A percentile compares a stretch with the other conserved stretches of the same genome.
phyloP scores from a whole-genome alignment of 2,888 invertebrate genomes.

The Mellilla xanthometata region DNA sequence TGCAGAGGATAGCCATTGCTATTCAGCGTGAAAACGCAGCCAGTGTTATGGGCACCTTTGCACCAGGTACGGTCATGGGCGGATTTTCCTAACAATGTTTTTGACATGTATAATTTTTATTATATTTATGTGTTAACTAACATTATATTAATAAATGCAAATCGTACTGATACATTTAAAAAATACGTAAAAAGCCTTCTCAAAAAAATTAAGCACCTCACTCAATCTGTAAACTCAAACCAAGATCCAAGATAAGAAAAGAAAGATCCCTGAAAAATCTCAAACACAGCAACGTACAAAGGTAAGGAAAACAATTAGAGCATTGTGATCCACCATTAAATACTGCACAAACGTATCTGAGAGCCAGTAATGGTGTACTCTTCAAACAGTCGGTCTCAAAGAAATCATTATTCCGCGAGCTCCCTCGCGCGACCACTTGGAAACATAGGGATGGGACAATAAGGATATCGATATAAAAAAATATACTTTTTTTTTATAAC shows the following conservation, averaged over 20 bases:
- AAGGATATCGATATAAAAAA: conserved; percentile 22
- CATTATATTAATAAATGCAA: too few relatives aligned
- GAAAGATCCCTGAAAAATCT: conserved; percentile 16
- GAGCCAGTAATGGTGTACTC: conserved; percentile 72
- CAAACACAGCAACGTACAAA: conserved; percentile 57
- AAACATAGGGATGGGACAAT: conserved; percentile 49
- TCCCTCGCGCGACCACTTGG: conserved; percentile 79
- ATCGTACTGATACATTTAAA: too few relatives aligned
- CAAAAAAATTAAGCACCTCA: too few relatives aligned
- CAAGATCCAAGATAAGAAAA: neutral
- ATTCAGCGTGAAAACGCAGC: too few relatives aligned
- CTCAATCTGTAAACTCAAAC: too few relatives aligned
- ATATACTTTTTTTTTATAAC: neutral
- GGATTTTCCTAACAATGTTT: too few relatives aligned
- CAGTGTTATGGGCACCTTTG: too few relatives aligned
- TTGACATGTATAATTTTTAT: too few relatives aligned
- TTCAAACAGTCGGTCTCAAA: conserved; percentile 78
- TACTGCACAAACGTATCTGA: conserved; percentile 75
- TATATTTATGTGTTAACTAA: too few relatives aligned
- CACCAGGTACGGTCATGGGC: too few relatives aligned
- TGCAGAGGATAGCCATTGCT: too few relatives aligned
- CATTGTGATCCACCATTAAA: conserved; percentile 74
- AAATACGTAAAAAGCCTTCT: too few relatives aligned
- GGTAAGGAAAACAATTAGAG: conserved; percentile 78
- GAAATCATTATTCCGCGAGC: conserved; percentile 81